phyloP scores from a whole-genome alignment of 2,113 vertebrate genomes.

The Oriolus oriolus region DNA sequence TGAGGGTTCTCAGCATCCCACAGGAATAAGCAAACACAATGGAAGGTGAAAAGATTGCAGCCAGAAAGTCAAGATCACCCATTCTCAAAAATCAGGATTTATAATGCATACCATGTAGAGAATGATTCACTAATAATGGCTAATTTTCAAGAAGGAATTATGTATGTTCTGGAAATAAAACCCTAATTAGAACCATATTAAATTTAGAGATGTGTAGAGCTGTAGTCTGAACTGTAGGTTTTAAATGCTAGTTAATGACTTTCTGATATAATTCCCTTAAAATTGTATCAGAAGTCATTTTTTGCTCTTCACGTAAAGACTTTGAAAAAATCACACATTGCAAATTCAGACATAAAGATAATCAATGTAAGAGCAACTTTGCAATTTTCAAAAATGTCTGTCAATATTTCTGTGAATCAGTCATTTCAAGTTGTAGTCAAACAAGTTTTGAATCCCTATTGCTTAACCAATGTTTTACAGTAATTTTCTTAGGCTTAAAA shows the following conservation, averaged over 20 bases:
- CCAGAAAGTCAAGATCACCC: neutral
- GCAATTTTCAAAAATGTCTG: neutral
- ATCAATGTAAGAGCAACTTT: neutral
- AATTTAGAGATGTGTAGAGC: neutral
- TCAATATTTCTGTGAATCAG: neutral
- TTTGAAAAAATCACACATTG: neutral
- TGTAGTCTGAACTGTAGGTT: neutral
- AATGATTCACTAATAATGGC: neutral
- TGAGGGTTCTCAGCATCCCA: neutral
- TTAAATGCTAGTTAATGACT: neutral
- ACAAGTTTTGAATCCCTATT: neutral
- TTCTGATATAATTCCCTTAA: neutral
- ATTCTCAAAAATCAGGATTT: neutral
- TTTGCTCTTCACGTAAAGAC: neutral
- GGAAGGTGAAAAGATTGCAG: neutral
- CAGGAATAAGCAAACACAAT: neutral
- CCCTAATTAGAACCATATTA: neutral
- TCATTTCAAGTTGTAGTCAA: neutral
- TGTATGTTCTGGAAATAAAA: neutral
- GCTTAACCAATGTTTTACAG: neutral
- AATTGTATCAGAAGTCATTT: neutral
- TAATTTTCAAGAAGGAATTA: neutral
- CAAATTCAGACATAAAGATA: neutral
- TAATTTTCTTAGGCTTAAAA: neutral
- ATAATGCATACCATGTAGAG: neutral